These are phyloP conservation scores for Spondyliosoma cantharus DNA, from an alignment of 2,797 vertebrate genomes.

Conservation along the genomic window DNA sequence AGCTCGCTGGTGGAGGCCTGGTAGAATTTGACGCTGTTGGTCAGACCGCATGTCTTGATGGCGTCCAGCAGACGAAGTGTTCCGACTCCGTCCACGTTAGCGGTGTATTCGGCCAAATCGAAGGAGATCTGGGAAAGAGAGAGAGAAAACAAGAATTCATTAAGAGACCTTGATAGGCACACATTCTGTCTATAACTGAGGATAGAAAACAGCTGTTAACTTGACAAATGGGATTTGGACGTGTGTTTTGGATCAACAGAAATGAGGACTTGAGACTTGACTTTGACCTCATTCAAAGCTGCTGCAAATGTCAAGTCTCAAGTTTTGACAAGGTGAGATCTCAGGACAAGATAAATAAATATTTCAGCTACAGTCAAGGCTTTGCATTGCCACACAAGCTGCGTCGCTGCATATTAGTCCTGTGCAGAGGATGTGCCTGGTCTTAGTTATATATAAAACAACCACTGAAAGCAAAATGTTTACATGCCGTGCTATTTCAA, in stretches of 20 bases:
- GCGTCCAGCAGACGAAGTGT: conserved; percentile 95
- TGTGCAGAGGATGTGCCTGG: background rate
- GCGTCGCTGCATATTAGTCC: background rate
- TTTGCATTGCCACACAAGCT: background rate
- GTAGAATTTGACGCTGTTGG: conserved; percentile 93
- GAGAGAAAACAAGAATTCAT: background rate
- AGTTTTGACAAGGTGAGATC: background rate
- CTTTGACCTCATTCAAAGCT: background rate
- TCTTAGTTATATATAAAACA: background rate
- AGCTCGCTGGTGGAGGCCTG: conserved; percentile 99
- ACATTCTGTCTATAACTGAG: background rate
- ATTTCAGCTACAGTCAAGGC: background rate
- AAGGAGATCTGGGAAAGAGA: conserved; percentile 90
- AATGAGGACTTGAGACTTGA: background rate
- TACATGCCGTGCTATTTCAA: background rate
- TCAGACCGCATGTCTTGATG: conserved; percentile 95
- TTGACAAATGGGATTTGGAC: background rate
- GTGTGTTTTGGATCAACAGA: background rate
- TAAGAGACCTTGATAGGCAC: background rate
- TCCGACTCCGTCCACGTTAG: conserved; percentile 95
- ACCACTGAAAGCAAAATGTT: background rate
- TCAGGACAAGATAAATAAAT: background rate
- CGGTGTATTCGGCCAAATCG: conserved; percentile 97
- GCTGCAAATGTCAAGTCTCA: background rate
- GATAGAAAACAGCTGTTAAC: background rate